A percentile compares a stretch with the other conserved stretches of the same genome.
These are phyloP conservation scores for Caerostris darwini DNA, from an alignment of 1,140 invertebrate genomes.

Conservation along the genomic window DNA sequence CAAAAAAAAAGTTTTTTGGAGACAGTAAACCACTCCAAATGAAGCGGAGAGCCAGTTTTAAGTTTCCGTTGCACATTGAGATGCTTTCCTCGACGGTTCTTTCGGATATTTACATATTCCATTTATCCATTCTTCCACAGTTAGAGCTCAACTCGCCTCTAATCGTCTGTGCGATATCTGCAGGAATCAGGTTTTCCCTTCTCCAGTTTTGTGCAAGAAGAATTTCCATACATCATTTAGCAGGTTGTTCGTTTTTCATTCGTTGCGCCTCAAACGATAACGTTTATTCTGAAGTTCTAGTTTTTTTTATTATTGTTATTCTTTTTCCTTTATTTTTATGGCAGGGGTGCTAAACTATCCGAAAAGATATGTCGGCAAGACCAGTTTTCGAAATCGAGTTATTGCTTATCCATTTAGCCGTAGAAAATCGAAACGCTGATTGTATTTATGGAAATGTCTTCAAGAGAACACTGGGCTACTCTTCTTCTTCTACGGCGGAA, in stretches of 20 bases:
- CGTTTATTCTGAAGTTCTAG: slow-evolving; percentile 6
- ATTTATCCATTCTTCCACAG: slow-evolving; percentile 20
- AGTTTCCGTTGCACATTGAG: neutral
- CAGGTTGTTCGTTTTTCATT: slow-evolving; percentile 47
- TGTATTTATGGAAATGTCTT: slow-evolving; percentile 69
- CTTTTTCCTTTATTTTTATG: slow-evolving; percentile 10
- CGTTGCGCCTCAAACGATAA: slow-evolving; percentile 1
- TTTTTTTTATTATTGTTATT: no score
- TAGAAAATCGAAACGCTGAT: slow-evolving; percentile 53
- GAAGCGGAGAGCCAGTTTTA: neutral
- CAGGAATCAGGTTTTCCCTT: neutral
- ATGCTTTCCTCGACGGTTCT: neutral
- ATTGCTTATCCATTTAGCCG: slow-evolving; percentile 55
- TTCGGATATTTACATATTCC: slow-evolving; percentile 49
- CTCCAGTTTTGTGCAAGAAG: neutral
- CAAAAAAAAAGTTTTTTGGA: neutral
- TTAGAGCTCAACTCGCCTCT: slow-evolving; percentile 29
- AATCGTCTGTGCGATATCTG: slow-evolving; percentile 48
- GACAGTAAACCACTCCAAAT: neutral
- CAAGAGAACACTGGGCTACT: neutral
- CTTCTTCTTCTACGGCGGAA: neutral
- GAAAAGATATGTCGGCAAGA: slow-evolving; percentile 31
- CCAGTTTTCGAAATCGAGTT: slow-evolving; percentile 53
- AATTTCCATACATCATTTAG: slow-evolving; percentile 70
- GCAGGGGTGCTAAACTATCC: slow-evolving; percentile 59